Percentiles rank a stretch among this genome's conserved stretches.
Evolutionary conservation across 2,113 vertebrate species (phyloP).

Genomic region (Falco punctatus): DNA sequence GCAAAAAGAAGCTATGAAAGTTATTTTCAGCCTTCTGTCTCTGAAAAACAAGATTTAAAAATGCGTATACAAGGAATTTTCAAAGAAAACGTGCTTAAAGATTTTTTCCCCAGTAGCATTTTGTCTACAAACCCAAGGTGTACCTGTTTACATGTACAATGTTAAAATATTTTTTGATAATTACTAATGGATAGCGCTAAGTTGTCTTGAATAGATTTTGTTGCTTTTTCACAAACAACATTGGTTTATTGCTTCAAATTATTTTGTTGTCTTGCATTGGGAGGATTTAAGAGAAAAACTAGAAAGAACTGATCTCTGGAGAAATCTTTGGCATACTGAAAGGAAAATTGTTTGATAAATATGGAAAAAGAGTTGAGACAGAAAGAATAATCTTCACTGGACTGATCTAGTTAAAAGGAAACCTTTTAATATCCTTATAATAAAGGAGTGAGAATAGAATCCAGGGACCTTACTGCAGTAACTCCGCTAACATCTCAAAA

Average conservation of each 20-base stretch:
- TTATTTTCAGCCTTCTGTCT: neutral
- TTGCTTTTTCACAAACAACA: neutral
- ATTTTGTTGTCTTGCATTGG: neutral
- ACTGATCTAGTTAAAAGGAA: neutral
- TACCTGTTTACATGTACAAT: neutral
- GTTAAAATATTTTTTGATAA: neutral
- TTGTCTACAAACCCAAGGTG: neutral
- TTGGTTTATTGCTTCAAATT: neutral
- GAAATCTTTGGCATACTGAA: neutral
- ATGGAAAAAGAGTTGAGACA: neutral
- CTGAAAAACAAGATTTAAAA: neutral
- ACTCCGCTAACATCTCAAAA: neutral
- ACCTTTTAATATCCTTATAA: neutral
- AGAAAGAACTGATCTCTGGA: neutral
- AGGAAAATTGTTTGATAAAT: neutral
- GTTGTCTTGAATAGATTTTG: neutral
- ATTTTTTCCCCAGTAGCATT: neutral
- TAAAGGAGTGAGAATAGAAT: neutral
- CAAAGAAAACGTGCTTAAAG: neutral
- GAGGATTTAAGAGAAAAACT: neutral
- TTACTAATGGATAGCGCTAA: neutral
- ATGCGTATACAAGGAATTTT: neutral
- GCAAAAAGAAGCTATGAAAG: neutral
- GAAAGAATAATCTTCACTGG: neutral
- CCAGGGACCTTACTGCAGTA: neutral